Evolutionary conservation across 2,797 vertebrate species (phyloP).

Genomic region (Peromyscus nudipes): DNA sequence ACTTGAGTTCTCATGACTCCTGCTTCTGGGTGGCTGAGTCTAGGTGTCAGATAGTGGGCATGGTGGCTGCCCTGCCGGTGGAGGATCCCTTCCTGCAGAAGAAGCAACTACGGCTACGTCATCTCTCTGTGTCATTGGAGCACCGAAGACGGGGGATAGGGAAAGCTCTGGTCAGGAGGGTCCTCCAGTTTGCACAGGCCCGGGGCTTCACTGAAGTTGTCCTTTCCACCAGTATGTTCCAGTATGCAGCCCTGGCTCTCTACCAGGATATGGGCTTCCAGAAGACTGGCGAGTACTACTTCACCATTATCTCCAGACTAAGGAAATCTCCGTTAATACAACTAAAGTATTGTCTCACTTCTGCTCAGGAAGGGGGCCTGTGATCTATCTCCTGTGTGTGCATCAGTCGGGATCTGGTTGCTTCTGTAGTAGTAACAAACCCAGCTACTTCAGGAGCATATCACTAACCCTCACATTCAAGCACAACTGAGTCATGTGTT

Average conservation of each 20-base stretch:
- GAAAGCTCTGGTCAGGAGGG: conserved; percentile 65
- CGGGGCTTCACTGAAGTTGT: conserved; percentile 81
- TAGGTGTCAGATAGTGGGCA: conserved; percentile 80
- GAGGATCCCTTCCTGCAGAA: conserved; percentile 17
- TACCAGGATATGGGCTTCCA: conserved; percentile 85
- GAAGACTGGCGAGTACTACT: conserved; percentile 16
- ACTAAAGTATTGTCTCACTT: neutral
- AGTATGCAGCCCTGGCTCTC: conserved; percentile 78
- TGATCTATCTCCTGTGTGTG: neutral
- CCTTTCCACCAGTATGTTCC: conserved; percentile 80
- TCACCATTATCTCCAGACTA: fast-evolving
- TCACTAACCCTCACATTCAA: neutral
- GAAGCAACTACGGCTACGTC: conserved; percentile 75
- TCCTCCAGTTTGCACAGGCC: conserved; percentile 77
- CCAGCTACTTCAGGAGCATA: neutral
- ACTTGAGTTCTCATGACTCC: conserved; percentile 76
- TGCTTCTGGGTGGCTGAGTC: conserved; percentile 86
- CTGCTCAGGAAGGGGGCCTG: neutral
- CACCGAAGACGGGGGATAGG: conserved; percentile 71
- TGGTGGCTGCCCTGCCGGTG: conserved; percentile 45
- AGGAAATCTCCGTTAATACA: fast-evolving
- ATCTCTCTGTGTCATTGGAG: conserved; percentile 72
- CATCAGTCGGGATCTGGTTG: fast-evolving
- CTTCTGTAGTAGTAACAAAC: neutral
- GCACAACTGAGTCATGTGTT: fast-evolving